Percentiles rank a stretch among this genome's conserved stretches.
These are phyloP conservation scores for Nansenia antarctica DNA, from an alignment of 2,113 vertebrate genomes.

Conservation along the genomic window DNA sequence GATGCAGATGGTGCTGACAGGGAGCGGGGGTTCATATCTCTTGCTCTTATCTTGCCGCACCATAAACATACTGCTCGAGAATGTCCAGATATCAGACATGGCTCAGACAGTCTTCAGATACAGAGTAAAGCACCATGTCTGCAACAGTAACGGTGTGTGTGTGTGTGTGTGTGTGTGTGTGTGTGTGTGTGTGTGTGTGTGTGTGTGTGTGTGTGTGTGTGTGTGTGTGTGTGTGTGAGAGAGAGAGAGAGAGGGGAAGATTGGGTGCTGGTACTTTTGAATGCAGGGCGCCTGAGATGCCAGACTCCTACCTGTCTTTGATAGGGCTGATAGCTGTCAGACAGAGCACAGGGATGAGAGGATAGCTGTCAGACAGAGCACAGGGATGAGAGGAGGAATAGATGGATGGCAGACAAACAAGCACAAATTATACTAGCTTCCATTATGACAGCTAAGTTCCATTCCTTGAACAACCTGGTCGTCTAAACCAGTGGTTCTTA, in stretches of 20 bases:
- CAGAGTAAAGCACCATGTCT: not conserved
- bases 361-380: constrained; percentile 2
- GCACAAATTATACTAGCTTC: too few relatives aligned
- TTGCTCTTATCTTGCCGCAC: not conserved
- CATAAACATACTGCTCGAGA: not conserved
- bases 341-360: not conserved
- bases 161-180: not conserved
- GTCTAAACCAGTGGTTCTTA: too few relatives aligned
- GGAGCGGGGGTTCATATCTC: not conserved
- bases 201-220: not conserved
- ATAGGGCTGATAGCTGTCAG: constrained; percentile 1
- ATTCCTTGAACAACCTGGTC: too few relatives aligned
- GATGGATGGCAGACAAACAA: not conserved
- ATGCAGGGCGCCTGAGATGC: not conserved
- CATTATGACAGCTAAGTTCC: too few relatives aligned
- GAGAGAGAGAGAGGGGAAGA: not conserved
- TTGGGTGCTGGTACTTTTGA: not conserved
- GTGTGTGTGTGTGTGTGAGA: not conserved
- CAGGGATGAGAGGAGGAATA: not conserved
- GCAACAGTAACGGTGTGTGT: not conserved
- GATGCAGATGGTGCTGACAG: not conserved
- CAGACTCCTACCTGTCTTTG: not conserved
- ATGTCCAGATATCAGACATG: not conserved
- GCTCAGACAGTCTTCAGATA: not conserved
- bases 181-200: not conserved